A percentile compares a stretch with the other conserved stretches of the same genome.
These are phyloP conservation scores for Daboia siamensis DNA, from an alignment of 2,113 vertebrate species.

Conservation along the genomic window DNA sequence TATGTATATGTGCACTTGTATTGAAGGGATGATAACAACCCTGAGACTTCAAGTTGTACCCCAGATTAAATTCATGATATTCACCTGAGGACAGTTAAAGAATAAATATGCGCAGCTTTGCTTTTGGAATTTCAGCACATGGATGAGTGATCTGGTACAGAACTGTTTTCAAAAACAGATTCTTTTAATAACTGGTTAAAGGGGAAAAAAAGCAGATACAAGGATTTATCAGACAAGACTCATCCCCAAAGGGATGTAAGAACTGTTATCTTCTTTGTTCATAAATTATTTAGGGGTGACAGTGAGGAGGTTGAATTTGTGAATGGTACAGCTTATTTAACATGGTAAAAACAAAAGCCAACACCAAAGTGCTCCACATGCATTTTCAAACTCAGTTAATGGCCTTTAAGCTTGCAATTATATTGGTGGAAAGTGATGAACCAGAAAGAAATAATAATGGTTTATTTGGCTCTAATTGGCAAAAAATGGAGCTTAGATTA, in stretches of 20 bases:
- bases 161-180: background rate
- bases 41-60: background rate
- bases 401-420: background rate
- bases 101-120: background rate
- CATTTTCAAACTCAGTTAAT: background rate
- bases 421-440: background rate
- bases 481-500: background rate
- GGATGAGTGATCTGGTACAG: background rate
- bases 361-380: background rate
- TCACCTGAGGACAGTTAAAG: background rate
- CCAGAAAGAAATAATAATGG: background rate
- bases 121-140: background rate
- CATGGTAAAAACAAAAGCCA: background rate
- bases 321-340: background rate
- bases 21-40: background rate
- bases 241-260: background rate
- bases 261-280: background rate
- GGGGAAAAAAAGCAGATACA: background rate
- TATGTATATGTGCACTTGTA: background rate
- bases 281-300: background rate
- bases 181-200: background rate
- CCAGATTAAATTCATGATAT: background rate
- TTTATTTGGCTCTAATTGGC: background rate
- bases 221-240: background rate
- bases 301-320: background rate